Conservation (phyloP, 1,140 invertebrate genomes). For the Drosophila littoralis region DNA sequence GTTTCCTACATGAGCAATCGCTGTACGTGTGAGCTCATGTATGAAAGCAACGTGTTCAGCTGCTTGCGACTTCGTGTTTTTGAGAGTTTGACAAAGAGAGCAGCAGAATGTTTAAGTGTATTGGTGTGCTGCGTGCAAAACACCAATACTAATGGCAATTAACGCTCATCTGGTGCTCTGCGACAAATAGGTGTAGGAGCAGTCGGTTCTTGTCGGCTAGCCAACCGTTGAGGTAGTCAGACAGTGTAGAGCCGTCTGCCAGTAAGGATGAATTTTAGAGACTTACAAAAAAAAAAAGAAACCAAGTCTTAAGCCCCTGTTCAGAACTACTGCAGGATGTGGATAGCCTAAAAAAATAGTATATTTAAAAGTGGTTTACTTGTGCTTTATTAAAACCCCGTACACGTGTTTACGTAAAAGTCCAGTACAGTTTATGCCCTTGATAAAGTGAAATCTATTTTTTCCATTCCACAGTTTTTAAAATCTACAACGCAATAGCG, state of each 20-base stretch:
- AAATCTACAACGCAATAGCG: conserved; percentile 17
- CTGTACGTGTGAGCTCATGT: conserved; percentile 13
- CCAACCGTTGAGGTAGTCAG: background rate
- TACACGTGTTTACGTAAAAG: background rate
- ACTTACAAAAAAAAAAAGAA: background rate
- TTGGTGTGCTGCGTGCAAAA: conserved; percentile 30
- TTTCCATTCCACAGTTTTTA: background rate
- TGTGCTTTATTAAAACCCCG: background rate
- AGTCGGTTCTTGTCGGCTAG: background rate
- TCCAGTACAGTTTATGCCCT: background rate
- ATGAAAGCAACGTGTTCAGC: conserved; percentile 22
- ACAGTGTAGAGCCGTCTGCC: background rate
- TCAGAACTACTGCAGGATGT: too few species aligned
- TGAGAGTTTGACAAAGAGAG: conserved; percentile 34
- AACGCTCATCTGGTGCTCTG: background rate
- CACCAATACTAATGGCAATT: conserved; percentile 19
- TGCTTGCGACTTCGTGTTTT: conserved; percentile 1
- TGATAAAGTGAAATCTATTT: conserved; percentile 3
- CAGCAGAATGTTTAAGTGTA: conserved; percentile 22
- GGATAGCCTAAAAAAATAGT: too few species aligned
- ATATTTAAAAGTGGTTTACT: background rate
- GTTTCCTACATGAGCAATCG: background rate
- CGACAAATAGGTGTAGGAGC: background rate
- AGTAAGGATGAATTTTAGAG: background rate
- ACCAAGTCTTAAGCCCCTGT: too few species aligned